Base-by-base conservation (phyloP, 2,797 vertebrate species). In the Periophthalmus magnuspinnatus region DNA sequence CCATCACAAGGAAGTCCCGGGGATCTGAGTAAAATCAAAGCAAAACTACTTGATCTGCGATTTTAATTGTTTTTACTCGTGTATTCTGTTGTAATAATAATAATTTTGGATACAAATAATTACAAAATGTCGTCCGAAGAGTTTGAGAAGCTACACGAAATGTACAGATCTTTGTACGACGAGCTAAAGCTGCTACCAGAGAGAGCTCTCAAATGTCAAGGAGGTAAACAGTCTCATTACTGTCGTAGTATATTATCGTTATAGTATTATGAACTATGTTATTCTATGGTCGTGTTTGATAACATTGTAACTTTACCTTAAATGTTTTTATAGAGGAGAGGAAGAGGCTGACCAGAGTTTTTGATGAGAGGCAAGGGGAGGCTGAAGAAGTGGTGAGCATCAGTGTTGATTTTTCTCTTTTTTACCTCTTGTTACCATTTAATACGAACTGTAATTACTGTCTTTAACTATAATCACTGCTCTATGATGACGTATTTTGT, bases 311-410 rank as follows among this genome's bases (percentile, higher is more conserved):
- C 68, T 0, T 72, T 10, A 60, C 21, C 0, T 17, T 72, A 0
- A 17, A 0, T 57, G 9, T 21, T 24, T 64, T 88, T 82, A 7
- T 86, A 99, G 97, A 99, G 83, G 97, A 98, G 85, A 96, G 93
- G 91, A 99, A 96, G 90, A 95, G 93, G 76, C 66, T 97, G 74
- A 81, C 96, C 74, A 91, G 96, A 84, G 92, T 89, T 67, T 98
- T 99, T 41, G 97, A 99, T 84, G 96, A 97, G 87, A 95, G 96
- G 38, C 92, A 94, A 5, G 95, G 94, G 38, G 97, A 99, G 84
- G 96, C 96, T 75, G 95, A 95, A 68, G 97, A 99, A 94, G 93
- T 96, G 89, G 97, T 99, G 87, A 95, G 89, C 8, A 17, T 63
- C 60, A 41, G 0, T 8, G 28, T 38, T 57, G 11, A 21, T 1